These are phyloP conservation scores for Cnemophilus loriae DNA, from an alignment of 2,113 vertebrate genomes.

Conservation along the genomic window DNA sequence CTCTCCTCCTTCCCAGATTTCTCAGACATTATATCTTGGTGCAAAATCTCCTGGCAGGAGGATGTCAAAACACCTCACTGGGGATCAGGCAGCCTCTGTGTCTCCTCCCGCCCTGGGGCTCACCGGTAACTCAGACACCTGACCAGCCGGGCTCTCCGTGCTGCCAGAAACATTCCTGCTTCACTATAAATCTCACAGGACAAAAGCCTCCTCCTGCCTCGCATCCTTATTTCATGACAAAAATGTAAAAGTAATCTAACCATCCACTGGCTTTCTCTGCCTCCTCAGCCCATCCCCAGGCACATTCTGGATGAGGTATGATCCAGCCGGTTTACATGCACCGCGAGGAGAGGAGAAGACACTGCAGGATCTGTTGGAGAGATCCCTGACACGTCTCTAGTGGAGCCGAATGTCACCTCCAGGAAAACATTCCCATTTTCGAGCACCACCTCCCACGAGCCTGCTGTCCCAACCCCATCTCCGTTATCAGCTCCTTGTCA, in stretches of 20 bases:
- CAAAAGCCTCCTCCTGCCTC: not conserved
- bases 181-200: not conserved
- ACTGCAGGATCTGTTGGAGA: not conserved
- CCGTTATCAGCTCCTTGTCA: fast-evolving
- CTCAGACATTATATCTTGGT: not conserved
- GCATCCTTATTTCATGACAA: not conserved
- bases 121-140: not conserved
- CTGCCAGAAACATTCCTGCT: not conserved
- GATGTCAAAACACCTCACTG: not conserved
- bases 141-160: fast-evolving
- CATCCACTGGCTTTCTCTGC: not conserved
- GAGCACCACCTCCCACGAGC: fast-evolving
- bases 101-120: not conserved
- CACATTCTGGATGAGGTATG: not conserved
- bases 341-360: fast-evolving
- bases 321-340: not conserved
- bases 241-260: not conserved
- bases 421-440: not conserved
- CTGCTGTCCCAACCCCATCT: not conserved
- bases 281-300: not conserved
- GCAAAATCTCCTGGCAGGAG: not conserved
- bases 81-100: not conserved
- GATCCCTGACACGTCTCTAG: not conserved
- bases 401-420: not conserved
- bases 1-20: not conserved